These are phyloP conservation scores for Oryzias celebensis DNA, from an alignment of 2,113 vertebrate genomes.

Conservation along the genomic window DNA sequence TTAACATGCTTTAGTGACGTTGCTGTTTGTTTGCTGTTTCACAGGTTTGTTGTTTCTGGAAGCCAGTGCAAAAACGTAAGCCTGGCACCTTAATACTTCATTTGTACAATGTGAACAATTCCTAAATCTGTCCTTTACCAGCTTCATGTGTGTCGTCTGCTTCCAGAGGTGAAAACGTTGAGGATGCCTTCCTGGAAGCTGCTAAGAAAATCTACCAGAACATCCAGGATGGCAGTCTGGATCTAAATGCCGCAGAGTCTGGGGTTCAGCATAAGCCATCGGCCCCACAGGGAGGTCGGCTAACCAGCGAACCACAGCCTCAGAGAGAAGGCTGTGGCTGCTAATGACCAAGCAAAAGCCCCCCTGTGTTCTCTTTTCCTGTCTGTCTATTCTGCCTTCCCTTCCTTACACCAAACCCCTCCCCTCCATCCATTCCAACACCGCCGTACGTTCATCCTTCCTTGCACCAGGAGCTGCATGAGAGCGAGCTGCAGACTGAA, in stretches of 20 bases:
- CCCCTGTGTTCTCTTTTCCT: conserved; percentile 13
- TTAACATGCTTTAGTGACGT: conserved; percentile 16
- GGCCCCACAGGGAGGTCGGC: conserved; percentile 91
- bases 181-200: conserved; percentile 97
- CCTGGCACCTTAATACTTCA: conserved; percentile 21
- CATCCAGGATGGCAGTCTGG: conserved; percentile 98
- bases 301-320: conserved; percentile 97
- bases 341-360: conserved; percentile 85
- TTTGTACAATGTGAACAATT: background rate
- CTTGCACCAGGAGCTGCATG: conserved; percentile 45
- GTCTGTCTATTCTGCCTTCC: conserved; percentile 22
- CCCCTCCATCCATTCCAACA: conserved; percentile 36
- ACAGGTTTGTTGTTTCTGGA: conserved; percentile 96
- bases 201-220: conserved; percentile 99
- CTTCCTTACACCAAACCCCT: conserved; percentile 1
- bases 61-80: conserved; percentile 99
- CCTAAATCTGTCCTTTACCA: background rate
- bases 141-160: background rate
- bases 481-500: conserved; percentile 40
- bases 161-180: conserved; percentile 93
- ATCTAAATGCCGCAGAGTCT: conserved; percentile 96
- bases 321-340: conserved; percentile 98
- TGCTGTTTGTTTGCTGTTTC: conserved; percentile 6
- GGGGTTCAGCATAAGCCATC: conserved; percentile 99
- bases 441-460: conserved; percentile 27